These are phyloP conservation scores for Pachyrhynchus sulphureomaculatus DNA, from an alignment of 1,140 invertebrate species.

Conservation along the genomic window DNA sequence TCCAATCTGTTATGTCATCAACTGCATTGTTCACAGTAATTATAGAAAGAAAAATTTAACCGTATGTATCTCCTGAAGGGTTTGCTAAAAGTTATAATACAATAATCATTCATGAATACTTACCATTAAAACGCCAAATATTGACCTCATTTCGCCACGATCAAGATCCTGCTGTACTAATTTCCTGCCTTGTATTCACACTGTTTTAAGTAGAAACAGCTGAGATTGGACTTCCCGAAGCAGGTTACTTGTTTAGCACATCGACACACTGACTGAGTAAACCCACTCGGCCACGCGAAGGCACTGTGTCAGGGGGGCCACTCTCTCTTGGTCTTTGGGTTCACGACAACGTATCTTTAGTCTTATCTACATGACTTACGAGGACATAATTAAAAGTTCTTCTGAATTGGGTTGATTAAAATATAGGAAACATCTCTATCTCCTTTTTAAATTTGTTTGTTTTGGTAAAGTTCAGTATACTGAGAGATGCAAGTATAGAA, in stretches of 20 bases:
- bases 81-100: too few species aligned
- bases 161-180: conserved; percentile 21
- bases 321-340: conserved; percentile 19
- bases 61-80: too few species aligned
- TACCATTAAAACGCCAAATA: neutral
- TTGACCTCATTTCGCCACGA: neutral
- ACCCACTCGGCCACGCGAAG: conserved; percentile 18
- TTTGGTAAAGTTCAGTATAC: too few species aligned
- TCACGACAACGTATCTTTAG: conserved; percentile 12
- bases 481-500: too few species aligned
- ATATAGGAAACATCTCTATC: neutral
- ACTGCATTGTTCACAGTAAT: too few species aligned
- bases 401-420: neutral
- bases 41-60: too few species aligned
- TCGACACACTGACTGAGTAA: conserved; percentile 48
- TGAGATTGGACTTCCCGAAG: conserved; percentile 10
- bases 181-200: neutral
- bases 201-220: conserved; percentile 9
- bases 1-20: too few species aligned
- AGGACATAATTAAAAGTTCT: neutral
- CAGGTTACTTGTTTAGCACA: conserved; percentile 32
- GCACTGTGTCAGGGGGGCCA: conserved; percentile 25
- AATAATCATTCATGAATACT: neutral
- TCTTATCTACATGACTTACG: conserved; percentile 11
- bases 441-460: too few species aligned